These are phyloP conservation scores for Ruditapes philippinarum DNA, from an alignment of 1,140 invertebrate genomes.

Conservation along the genomic window DNA sequence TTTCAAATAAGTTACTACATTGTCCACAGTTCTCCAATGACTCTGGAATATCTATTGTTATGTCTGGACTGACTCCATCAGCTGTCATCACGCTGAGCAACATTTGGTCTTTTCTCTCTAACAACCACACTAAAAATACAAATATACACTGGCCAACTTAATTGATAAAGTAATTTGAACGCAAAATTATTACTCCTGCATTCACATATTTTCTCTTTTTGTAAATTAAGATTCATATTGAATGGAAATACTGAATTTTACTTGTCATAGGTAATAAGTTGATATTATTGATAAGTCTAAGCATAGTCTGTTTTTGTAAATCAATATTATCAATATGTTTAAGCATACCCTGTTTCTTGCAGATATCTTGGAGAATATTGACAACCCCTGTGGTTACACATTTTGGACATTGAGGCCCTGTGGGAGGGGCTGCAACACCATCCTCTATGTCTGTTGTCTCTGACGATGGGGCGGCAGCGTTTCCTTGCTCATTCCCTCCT, in stretches of 20 bases:
- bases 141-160: no score
- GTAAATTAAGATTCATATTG: no score
- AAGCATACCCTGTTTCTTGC: conserved; percentile 45
- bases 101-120: no score
- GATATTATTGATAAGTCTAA: no score
- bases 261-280: no score
- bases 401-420: conserved; percentile 24
- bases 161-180: no score
- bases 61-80: conserved; percentile 34
- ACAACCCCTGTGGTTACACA: conserved; percentile 37
- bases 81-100: conserved; percentile 7
- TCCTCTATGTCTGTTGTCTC: not conserved
- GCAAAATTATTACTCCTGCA: no score
- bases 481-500: not conserved
- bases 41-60: conserved; percentile 12
- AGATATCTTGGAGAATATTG: conserved; percentile 16
- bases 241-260: no score
- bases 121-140: no score
- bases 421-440: not conserved
- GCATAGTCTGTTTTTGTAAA: no score
- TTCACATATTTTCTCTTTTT: no score
- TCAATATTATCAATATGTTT: no score
- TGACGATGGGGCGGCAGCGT: not conserved
- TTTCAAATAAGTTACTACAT: conserved; percentile 14
- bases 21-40: not conserved